Base-by-base conservation (phyloP, 2,888 invertebrate genomes). In the Andrena marginata region DNA sequence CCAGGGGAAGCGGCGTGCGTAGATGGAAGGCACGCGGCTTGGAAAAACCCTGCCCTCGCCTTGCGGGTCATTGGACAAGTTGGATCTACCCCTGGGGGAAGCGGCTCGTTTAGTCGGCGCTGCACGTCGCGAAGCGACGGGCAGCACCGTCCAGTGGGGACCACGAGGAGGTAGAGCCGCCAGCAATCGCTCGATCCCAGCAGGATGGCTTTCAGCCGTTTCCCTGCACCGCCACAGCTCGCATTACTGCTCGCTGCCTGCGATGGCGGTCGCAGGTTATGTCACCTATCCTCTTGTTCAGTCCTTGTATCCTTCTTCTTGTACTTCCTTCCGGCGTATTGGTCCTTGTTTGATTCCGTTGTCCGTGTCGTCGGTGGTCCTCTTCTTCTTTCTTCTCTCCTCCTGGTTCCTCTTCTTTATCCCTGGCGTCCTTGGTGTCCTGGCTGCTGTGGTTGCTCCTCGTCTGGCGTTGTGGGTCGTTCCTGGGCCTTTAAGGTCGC, bases 221-320 rank as follows among this genome's bases (percentile, higher is more conserved):
- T 23, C 23, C 23, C 23, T 23, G 23, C 23, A 23, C 23, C 23
- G 23, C 23, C 33, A 33, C 33, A 33, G 33, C 8, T 33, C 10
- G 8, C 59, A 59, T 29, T 48, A 13, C 48, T 49, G 49, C 13
- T 16, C 13, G 1, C 49, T 49, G 49, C 49, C 49, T 49, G 49
- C 49, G 0, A 0, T 0, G n/a, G n/a, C 0, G n/a, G n/a, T 49
- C n/a, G n/a, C 49, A 49, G 49, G 49, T n/a, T 49, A 0, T 0
- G 6, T 5, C n/a, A 49, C 49, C 49, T 0, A 0, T 10, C 35
- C 10, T 35, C 35, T 35, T 35, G 8, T 8, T 1, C 0, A 0
- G 35, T 35, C 35, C 35, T 35, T 10, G 35, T 2, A 2, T 35
- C 35, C 35, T 2, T 8, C 2, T 35, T 0, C 10, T 10, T 2